A percentile compares a stretch with the other conserved stretches of the same genome.
phyloP scores from a whole-genome alignment of 2,113 vertebrate species.

The Patagioenas fasciata region DNA sequence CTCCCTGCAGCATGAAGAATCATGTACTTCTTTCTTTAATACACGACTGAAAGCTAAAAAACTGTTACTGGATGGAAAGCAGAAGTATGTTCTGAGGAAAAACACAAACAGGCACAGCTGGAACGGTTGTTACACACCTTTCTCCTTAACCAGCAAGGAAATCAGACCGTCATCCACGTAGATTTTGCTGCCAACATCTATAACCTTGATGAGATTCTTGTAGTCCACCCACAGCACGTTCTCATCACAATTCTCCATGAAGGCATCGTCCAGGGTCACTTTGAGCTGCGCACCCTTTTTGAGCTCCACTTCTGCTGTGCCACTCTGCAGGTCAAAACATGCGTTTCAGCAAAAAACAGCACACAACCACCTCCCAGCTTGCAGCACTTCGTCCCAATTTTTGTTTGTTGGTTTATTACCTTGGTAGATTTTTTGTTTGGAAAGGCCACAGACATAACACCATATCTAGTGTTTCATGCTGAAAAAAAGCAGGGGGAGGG shows the following conservation, averaged over 20 bases:
- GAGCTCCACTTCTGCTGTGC: slow-evolving; percentile 94
- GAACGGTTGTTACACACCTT: slow-evolving; percentile 74
- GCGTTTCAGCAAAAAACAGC: neutral
- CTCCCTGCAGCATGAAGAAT: neutral
- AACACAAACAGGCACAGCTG: neutral
- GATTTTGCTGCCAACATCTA: slow-evolving; percentile 86
- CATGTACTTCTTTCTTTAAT: fast-evolving
- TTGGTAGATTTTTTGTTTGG: fast-evolving
- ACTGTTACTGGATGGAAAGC: neutral
- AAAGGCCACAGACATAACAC: neutral
- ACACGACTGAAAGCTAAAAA: neutral
- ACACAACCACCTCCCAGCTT: neutral
- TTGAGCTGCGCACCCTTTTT: slow-evolving; percentile 88
- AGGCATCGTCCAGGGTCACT: slow-evolving; percentile 87
- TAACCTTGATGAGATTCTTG: slow-evolving; percentile 93
- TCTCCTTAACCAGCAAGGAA: slow-evolving; percentile 88
- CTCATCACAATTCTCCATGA: slow-evolving; percentile 91
- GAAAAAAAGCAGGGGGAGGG: neutral
- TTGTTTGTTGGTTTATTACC: neutral
- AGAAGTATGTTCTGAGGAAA: neutral
- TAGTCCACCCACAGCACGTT: slow-evolving; percentile 94
- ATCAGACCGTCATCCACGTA: slow-evolving; percentile 95
- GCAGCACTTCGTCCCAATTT: neutral
- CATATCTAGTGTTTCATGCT: fast-evolving
- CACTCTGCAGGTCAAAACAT: slow-evolving; percentile 77